Conservation (phyloP, 2,113 vertebrate species). For the pig (Sus scrofa) region T2T-Sscrofa CM000826.6:73214001-73214500, state of each 20-base stretch:
- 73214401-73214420: neutral
- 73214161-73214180: no score
- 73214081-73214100: no score
- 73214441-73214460: neutral
- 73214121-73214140: no score
- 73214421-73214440: neutral
- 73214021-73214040: no score
- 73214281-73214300: neutral
- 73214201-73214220: neutral
- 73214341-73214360: neutral
- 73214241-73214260: neutral
- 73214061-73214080: no score
- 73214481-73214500: neutral
- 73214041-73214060: no score
- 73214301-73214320: neutral
- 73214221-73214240: neutral
- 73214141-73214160: no score
- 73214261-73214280: neutral
- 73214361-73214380: neutral
- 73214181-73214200: no score
- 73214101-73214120: no score
- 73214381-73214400: neutral
- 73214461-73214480: neutral
- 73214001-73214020: no score
- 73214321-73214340: neutral